Conservation (phyloP, 2,797 vertebrate genomes). For the Anisognathus igniventris region DNA sequence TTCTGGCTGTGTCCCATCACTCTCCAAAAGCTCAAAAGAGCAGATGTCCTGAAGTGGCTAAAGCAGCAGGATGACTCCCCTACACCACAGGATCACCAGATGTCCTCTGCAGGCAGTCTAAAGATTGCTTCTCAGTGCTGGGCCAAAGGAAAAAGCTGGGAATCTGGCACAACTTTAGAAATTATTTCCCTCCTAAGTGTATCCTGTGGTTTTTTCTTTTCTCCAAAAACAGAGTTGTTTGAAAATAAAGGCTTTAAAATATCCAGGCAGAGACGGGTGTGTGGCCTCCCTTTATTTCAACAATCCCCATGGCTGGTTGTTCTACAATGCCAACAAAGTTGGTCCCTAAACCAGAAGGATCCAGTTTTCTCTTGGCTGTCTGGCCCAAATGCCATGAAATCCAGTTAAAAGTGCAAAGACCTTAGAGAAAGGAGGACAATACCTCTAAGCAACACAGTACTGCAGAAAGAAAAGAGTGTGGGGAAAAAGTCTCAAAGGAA, state of each 20-base stretch:
- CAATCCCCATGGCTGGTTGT: neutral
- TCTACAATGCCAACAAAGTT: neutral
- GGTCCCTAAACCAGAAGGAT: neutral
- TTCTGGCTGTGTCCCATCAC: neutral
- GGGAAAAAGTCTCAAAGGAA: neutral
- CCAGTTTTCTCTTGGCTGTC: neutral
- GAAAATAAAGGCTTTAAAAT: slow-evolving; percentile 31
- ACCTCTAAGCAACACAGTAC: neutral
- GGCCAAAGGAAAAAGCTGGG: neutral
- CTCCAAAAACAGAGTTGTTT: neutral
- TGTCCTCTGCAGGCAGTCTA: slow-evolving; percentile 32
- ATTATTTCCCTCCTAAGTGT: slow-evolving; percentile 8
- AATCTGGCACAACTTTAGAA: slow-evolving; percentile 30
- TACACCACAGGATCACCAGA: slow-evolving; percentile 27
- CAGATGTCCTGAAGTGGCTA: slow-evolving; percentile 39
- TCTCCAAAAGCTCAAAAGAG: slow-evolving; percentile 10
- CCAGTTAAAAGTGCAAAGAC: neutral
- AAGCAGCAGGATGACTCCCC: neutral
- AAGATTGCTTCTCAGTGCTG: neutral
- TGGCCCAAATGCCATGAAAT: neutral
- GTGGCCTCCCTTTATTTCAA: neutral
- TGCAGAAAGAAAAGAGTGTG: neutral
- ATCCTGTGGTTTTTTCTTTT: slow-evolving; percentile 24
- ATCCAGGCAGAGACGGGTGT: neutral
- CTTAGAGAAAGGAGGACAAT: neutral